Evolutionary conservation across 2,113 vertebrate species (phyloP).

Genomic region (human): GRCh38 chr22:34000501-34001000

Average conservation of each 20-base stretch:
- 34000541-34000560: not conserved
- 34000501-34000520: not conserved
- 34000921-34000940: not conserved
- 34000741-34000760: not conserved
- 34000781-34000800: not conserved
- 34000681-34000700: not conserved
- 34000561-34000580: not conserved
- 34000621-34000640: not conserved
- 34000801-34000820: not conserved
- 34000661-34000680: not conserved
- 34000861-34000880: not conserved
- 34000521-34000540: not conserved
- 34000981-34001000: not conserved
- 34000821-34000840: not conserved
- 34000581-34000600: not conserved
- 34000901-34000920: not conserved
- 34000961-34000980: not conserved
- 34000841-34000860: not conserved
- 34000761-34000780: not conserved
- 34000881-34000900: not conserved
- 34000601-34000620: not conserved
- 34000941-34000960: not conserved
- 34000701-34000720: not conserved
- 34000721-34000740: not conserved
- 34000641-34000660: not conserved